Conservation (phyloP, 2,888 invertebrate species). For the Chelonus formosanus region DNA sequence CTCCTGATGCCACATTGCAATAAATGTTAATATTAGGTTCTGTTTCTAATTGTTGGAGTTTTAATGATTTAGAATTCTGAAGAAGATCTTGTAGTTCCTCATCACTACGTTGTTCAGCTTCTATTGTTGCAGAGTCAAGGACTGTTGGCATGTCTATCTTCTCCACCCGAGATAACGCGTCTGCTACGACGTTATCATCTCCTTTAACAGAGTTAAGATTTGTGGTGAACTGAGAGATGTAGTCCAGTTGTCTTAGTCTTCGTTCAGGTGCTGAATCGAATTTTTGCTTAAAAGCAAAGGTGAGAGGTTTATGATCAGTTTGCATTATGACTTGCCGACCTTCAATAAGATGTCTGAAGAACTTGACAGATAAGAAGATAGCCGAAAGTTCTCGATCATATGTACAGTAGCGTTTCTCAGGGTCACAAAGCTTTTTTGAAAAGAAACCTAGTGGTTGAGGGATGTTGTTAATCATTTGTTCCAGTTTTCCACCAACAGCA, state of each 20-base stretch:
- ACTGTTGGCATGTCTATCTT: neutral
- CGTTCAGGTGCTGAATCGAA: slow-evolving; percentile 32
- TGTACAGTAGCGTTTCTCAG: slow-evolving; percentile 4
- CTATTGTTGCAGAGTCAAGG: neutral
- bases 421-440: neutral
- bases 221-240: slow-evolving; percentile 34
- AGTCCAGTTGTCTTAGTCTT: slow-evolving; percentile 37
- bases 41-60: neutral
- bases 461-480: slow-evolving; percentile 1
- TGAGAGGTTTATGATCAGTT: slow-evolving; percentile 41
- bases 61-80: neutral
- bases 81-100: neutral
- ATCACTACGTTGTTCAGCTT: neutral
- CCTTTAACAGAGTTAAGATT: slow-evolving; percentile 31
- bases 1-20: neutral
- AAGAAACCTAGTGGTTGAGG: neutral
- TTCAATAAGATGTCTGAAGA: slow-evolving; percentile 34
- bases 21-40: too few relatives aligned
- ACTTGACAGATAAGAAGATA: slow-evolving; percentile 34
- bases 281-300: slow-evolving; percentile 34
- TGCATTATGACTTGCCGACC: slow-evolving; percentile 33
- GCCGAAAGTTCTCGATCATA: slow-evolving; percentile 1
- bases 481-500: slow-evolving; percentile 2
- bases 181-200: slow-evolving; percentile 32
- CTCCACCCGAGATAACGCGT: neutral